Percentiles rank a stretch among this genome's conserved stretches.
These are phyloP conservation scores for Phylloscopus whistleri DNA, from an alignment of 2,113 vertebrate genomes.

Conservation along the genomic window DNA sequence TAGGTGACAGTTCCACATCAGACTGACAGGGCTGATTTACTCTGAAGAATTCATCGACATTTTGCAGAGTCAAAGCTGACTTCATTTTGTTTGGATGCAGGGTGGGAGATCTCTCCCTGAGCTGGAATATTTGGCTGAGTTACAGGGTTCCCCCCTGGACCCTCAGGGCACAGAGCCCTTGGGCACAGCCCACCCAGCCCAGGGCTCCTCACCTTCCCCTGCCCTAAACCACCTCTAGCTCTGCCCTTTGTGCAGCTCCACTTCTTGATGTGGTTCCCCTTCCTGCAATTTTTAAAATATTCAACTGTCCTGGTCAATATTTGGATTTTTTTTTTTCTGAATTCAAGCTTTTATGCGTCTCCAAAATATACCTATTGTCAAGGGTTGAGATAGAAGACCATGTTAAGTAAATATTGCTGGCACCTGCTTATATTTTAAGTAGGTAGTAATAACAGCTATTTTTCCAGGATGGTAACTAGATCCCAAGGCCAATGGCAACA, in stretches of 20 bases:
- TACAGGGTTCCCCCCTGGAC: background rate
- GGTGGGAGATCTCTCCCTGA: constrained; percentile 76
- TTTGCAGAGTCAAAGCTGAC: constrained; percentile 86
- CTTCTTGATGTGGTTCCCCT: background rate
- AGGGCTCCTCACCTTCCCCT: background rate
- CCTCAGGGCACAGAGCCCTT: background rate
- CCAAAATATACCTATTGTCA: background rate
- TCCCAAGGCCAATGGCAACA: background rate
- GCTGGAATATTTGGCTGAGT: constrained; percentile 17
- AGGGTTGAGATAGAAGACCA: background rate
- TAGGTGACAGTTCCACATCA: constrained; percentile 92
- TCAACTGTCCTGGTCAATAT: background rate
- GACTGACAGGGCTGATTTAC: constrained; percentile 92
- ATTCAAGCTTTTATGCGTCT: background rate
- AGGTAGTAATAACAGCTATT: background rate
- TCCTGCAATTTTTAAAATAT: background rate
- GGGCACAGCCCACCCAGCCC: background rate
- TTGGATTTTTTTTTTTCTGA: background rate
- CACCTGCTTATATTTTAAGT: background rate
- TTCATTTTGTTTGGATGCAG: constrained; percentile 79
- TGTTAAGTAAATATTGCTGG: background rate
- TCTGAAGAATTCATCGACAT: constrained; percentile 90
- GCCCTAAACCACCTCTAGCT: background rate
- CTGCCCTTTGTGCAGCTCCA: background rate
- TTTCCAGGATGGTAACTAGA: background rate